Conservation (phyloP, 1,140 invertebrate species). For the Pachyrhynchus sulphureomaculatus region DNA sequence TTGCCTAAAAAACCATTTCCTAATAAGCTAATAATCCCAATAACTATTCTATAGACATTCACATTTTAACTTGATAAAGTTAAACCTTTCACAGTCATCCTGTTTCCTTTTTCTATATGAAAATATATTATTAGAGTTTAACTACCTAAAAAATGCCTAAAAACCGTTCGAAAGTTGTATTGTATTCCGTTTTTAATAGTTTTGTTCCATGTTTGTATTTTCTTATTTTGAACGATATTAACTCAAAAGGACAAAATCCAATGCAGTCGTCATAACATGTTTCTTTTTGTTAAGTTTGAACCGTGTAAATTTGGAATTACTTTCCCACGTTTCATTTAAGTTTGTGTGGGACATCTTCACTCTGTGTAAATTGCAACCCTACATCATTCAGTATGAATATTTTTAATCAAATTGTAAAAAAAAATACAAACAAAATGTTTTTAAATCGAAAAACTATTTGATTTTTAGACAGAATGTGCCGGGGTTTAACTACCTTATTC, state of each 20-base stretch:
- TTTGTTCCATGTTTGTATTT: too few species aligned
- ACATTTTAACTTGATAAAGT: slow-evolving; percentile 11
- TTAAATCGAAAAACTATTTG: neutral
- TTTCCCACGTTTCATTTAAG: too few species aligned
- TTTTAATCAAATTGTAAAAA: neutral
- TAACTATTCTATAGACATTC: slow-evolving; percentile 33
- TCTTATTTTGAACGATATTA: too few species aligned
- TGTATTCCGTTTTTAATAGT: too few species aligned
- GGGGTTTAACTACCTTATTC: slow-evolving; percentile 16
- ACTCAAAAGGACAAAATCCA: too few species aligned
- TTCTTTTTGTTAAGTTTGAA: too few species aligned
- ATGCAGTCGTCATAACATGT: too few species aligned
- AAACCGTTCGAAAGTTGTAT: neutral
- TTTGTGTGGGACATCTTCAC: too few species aligned
- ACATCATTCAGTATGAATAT: too few species aligned
- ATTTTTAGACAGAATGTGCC: neutral
- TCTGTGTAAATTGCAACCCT: too few species aligned
- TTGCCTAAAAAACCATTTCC: slow-evolving; percentile 29
- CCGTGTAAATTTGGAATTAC: too few species aligned
- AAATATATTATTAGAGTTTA: neutral
- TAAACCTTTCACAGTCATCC: slow-evolving; percentile 13
- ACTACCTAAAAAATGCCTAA: neutral
- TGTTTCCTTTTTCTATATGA: neutral
- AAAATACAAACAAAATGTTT: neutral
- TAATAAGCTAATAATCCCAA: slow-evolving; percentile 33